Evolutionary conservation across 2,113 vertebrate species (phyloP).

Genomic region (Emydocephalus ijimae): DNA sequence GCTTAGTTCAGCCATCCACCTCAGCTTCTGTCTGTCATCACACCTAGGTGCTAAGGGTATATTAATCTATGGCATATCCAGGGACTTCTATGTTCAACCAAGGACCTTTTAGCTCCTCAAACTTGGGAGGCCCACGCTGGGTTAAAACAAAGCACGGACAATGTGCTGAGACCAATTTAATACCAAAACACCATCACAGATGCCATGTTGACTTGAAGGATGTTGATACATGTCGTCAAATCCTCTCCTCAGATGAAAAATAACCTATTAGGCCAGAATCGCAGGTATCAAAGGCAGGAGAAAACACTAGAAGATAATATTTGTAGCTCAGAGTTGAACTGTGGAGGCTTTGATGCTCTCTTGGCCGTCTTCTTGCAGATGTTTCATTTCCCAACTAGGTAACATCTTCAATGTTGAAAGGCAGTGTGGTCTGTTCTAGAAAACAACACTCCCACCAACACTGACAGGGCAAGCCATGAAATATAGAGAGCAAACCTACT

Average conservation of each 20-base stretch:
- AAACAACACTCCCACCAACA: background rate
- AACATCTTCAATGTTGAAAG: background rate
- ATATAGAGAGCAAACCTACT: background rate
- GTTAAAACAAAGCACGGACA: background rate
- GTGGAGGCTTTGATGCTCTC: background rate
- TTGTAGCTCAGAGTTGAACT: background rate
- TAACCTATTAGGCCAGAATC: background rate
- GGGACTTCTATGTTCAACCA: background rate
- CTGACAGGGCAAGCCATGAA: background rate
- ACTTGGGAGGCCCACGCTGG: background rate
- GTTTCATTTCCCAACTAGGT: background rate
- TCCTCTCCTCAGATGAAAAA: background rate
- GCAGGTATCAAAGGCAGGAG: background rate
- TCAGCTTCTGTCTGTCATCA: background rate
- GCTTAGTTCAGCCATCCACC: background rate
- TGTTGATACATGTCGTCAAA: background rate
- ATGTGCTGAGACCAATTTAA: background rate
- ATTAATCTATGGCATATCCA: background rate
- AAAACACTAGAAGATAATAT: background rate
- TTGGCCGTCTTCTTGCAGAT: background rate
- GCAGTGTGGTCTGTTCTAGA: background rate
- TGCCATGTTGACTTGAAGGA: background rate
- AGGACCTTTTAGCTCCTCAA: background rate
- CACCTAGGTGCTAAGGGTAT: background rate
- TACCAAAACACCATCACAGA: background rate